phyloP scores from a whole-genome alignment of 64 coral and sea anemone species.

The Montipora sp. region DNA sequence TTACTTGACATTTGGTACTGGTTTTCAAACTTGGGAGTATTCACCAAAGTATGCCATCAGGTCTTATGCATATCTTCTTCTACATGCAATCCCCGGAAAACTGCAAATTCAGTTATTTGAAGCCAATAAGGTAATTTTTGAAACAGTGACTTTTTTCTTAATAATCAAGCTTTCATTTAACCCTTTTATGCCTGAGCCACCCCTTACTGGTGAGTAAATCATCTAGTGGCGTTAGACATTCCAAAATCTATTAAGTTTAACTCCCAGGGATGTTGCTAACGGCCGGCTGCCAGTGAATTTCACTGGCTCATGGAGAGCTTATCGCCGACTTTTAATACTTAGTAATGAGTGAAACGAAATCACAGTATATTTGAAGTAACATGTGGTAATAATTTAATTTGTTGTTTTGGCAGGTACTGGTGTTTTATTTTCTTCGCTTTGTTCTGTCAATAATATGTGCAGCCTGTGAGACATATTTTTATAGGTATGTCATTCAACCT shows the following conservation, averaged over 20 bases:
- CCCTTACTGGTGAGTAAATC: too few species aligned
- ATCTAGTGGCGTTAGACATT: too few species aligned
- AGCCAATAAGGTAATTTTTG: constrained; percentile 68
- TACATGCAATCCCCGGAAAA: constrained; percentile 84
- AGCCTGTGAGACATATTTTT: constrained; percentile 84
- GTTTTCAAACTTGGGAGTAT: constrained; percentile 99
- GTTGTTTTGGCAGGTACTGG: constrained; percentile 49
- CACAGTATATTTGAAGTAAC: too few species aligned
- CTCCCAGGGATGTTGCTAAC: too few species aligned
- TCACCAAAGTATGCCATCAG: constrained; percentile 96
- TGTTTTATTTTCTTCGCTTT: constrained; percentile 93
- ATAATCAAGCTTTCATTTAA: too few species aligned
- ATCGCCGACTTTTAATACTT: too few species aligned
- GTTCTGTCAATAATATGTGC: constrained; percentile 74
- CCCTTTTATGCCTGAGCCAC: neutral
- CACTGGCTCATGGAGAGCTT: too few species aligned
- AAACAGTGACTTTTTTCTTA: too few species aligned
- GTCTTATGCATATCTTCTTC: constrained; percentile 89
- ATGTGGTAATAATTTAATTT: too few species aligned
- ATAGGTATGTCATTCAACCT: constrained; percentile 45
- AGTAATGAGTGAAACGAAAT: too few species aligned
- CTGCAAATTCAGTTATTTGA: constrained; percentile 78
- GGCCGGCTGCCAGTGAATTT: too few species aligned
- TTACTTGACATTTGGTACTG: constrained; percentile 84
- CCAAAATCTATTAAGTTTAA: too few species aligned